Conservation (phyloP, 2,888 invertebrate species). For the Sesia apiformis region DNA sequence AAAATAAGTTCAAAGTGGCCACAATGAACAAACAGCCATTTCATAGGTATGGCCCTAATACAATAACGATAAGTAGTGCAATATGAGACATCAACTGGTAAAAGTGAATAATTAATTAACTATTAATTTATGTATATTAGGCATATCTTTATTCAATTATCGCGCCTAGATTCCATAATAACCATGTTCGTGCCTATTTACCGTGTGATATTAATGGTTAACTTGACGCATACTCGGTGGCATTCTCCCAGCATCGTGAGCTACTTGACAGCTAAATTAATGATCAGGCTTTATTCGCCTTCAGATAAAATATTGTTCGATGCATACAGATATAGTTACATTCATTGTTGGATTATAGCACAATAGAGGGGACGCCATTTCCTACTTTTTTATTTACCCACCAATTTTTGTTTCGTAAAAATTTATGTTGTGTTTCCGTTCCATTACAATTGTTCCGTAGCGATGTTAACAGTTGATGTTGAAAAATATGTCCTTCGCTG, state of each 20-base stretch:
- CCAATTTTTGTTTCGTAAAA: conserved; percentile 27
- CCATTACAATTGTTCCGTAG: neutral
- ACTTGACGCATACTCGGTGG: neutral
- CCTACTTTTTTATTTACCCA: conserved; percentile 8
- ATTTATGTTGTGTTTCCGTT: conserved; percentile 15
- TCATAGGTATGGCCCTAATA: too few species aligned
- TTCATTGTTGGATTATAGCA: neutral
- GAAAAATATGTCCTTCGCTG: neutral
- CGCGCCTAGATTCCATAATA: conserved; percentile 4
- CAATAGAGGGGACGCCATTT: conserved; percentile 23
- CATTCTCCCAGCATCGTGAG: conserved; percentile 20
- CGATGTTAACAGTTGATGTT: neutral
- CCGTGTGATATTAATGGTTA: neutral
- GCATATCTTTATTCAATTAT: too few species aligned
- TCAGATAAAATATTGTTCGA: conserved; percentile 12
- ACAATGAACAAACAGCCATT: too few species aligned
- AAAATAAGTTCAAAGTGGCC: too few species aligned
- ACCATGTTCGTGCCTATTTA: neutral
- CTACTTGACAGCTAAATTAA: conserved; percentile 50
- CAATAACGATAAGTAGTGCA: too few species aligned
- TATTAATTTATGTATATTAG: too few species aligned
- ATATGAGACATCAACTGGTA: too few species aligned
- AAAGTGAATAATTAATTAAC: too few species aligned
- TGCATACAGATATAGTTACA: neutral
- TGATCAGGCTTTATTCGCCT: conserved; percentile 33